phyloP scores from a whole-genome alignment of 2,888 invertebrate genomes.

The Creontiades dilutus region DNA sequence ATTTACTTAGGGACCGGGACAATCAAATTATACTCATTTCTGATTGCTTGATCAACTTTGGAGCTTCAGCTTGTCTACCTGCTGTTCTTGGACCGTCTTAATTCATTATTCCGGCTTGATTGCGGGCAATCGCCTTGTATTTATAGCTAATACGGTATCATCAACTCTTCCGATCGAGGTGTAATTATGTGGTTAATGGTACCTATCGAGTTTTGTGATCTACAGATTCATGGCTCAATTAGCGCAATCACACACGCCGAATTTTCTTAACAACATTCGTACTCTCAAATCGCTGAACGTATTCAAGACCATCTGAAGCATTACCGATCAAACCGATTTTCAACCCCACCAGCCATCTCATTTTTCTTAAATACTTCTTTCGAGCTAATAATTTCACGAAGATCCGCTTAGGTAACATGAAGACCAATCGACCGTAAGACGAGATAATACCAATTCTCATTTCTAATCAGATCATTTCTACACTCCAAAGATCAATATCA shows the following conservation, averaged over 20 bases:
- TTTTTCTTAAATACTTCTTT: neutral
- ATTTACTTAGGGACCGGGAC: conserved; percentile 17
- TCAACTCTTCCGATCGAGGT: neutral
- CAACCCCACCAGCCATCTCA: neutral
- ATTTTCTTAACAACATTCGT: no score
- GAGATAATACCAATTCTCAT: neutral
- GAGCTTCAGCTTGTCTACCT: conserved; percentile 12
- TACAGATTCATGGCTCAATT: neutral
- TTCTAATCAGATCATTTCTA: conserved; percentile 20
- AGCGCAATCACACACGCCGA: no score
- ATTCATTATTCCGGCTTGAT: conserved; percentile 33
- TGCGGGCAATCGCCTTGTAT: conserved; percentile 27
- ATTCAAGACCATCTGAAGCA: neutral
- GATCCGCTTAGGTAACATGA: conserved; percentile 17
- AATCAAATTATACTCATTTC: conserved; percentile 42
- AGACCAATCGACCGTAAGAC: conserved; percentile 5
- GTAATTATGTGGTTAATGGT: neutral
- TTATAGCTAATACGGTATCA: conserved; percentile 4
- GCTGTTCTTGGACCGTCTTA: neutral
- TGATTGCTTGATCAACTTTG: conserved; percentile 36
- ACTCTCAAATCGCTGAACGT: no score
- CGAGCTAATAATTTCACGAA: neutral
- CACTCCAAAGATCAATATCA: neutral
- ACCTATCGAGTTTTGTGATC: neutral
- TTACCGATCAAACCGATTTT: neutral